Base-by-base conservation (phyloP, 1,140 invertebrate species). In the Eciton burchellii region DNA sequence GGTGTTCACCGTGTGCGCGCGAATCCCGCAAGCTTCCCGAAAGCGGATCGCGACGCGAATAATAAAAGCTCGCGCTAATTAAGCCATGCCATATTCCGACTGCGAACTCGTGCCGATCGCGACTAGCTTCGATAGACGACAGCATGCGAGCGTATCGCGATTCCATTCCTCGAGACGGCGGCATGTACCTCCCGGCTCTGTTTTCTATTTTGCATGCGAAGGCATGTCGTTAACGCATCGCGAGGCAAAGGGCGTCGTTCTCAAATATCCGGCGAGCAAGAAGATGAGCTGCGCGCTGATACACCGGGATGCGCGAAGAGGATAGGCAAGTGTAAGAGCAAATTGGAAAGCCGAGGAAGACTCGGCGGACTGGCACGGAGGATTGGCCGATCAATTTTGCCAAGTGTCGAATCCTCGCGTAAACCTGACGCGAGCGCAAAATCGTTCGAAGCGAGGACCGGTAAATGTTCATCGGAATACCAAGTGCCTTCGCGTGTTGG, bases 371-470 rank as follows among this genome's bases (percentile, higher is more conserved):
- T n/a, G 49, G 49, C 47, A 52, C 41, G 57, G 9, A 9, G 29
- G 43, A 41, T 68, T 56, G 52, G 68, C n/a, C 47, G 56, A 70
- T 85, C 62, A 68, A 49, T 68, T 66, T 11, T 35, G 45, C 24
- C 47, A 35, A 70, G 70, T 82, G 47, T 45, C 57, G 72, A 35
- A 72, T 83, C 73, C 65, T 54, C 62, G 79, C 14, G 86, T n/a
- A 87, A 84, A 82, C 54, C 81, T 52, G 49, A 59, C 52, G 63
- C 71, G 59, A 68, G 71, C 21, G 83, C 82, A 79, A 84, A 87
- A 87, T 85, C 74, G 85, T 87, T 47, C 35, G 65, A 81, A 81
- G 35, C 2, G 35, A 87, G 49, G 77, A 63, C 87, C 57, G 77
- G 86, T 88, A 87, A 88, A 88, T 84, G 85, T 57, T 83, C 35